phyloP scores from a whole-genome alignment of 2,797 vertebrate species.

The Neomorphus geoffroyi region DNA sequence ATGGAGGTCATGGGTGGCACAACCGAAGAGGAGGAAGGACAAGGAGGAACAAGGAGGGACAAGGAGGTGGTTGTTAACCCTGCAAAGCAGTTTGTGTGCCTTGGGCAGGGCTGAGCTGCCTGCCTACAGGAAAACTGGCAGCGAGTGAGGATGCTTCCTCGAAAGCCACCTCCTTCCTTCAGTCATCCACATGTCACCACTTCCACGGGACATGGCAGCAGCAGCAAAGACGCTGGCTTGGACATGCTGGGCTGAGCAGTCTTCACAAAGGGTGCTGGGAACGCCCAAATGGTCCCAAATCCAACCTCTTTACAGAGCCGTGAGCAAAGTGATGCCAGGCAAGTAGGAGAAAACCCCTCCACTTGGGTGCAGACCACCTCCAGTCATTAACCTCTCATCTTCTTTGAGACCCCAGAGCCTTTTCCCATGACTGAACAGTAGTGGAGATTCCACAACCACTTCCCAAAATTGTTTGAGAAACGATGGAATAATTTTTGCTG shows the following conservation, averaged over 20 bases:
- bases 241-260: neutral
- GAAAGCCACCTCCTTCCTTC: neutral
- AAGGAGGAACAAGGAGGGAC: rapidly evolving
- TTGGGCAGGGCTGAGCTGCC: neutral
- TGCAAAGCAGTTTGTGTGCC: neutral
- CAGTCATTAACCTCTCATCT: neutral
- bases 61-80: neutral
- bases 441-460: neutral
- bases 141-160: neutral
- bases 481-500: neutral
- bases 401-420: neutral
- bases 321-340: neutral
- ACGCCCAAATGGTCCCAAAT: neutral
- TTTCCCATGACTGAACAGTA: neutral
- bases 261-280: neutral
- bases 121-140: neutral
- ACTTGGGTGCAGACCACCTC: neutral
- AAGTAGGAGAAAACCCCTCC: neutral
- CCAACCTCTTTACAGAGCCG: neutral
- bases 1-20: neutral
- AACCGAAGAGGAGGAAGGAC: neutral
- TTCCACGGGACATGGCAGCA: rapidly evolving
- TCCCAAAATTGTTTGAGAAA: neutral
- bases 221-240: neutral
- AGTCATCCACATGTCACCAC: neutral